Evolutionary conservation across 2,797 vertebrate species (phyloP).

Genomic region (Cryptoprocta ferox): DNA sequence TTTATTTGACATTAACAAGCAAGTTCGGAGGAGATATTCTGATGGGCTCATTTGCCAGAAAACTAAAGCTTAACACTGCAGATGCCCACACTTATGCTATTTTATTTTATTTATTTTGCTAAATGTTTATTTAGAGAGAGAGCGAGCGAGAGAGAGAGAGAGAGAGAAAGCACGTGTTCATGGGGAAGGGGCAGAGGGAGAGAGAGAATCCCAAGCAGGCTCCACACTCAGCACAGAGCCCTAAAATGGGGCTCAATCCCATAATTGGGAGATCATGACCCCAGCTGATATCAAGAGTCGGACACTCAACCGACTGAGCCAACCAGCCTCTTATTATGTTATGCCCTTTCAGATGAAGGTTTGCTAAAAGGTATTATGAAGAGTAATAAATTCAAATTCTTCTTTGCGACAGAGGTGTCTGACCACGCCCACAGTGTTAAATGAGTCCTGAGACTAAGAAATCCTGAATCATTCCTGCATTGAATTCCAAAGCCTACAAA

Average conservation of each 20-base stretch:
- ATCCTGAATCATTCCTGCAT: background rate
- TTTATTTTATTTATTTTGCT: too few species aligned
- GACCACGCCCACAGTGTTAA: accelerated
- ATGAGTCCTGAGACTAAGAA: background rate
- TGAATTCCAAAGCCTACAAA: background rate
- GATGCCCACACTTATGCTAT: background rate
- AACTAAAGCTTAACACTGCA: background rate
- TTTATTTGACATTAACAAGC: background rate
- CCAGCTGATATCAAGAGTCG: too few species aligned
- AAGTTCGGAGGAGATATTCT: background rate
- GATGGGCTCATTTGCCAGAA: background rate
- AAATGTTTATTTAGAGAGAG: too few species aligned
- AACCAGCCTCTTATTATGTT: background rate
- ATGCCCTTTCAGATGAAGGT: background rate
- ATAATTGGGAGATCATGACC: too few species aligned
- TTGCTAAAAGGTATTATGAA: background rate
- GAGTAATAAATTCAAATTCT: background rate
- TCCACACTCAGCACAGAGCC: too few species aligned
- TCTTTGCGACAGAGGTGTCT: background rate
- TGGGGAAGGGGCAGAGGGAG: too few species aligned
- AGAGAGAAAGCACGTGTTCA: too few species aligned
- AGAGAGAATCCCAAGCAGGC: too few species aligned
- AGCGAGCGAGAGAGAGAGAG: too few species aligned
- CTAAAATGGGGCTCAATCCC: too few species aligned
- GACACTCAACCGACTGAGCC: too few species aligned